A percentile compares a stretch with the other conserved stretches of the same genome.
Evolutionary conservation across 2,888 invertebrate genomes (phyloP).

Genomic region (Anticlea derivata): DNA sequence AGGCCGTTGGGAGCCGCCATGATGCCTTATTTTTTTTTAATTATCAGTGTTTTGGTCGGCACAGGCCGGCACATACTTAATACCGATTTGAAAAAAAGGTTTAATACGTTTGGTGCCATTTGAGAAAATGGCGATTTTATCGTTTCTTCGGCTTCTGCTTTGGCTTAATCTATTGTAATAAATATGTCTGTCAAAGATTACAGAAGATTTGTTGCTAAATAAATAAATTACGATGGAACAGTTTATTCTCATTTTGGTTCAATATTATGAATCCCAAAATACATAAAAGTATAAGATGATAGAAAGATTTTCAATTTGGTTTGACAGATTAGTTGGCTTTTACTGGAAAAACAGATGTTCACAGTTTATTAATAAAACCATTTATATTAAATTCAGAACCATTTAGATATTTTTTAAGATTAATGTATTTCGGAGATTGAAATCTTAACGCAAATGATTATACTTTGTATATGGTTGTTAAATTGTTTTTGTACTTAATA

Average conservation of each 20-base stretch:
- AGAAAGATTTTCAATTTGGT: too few species aligned
- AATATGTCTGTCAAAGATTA: conserved; percentile 23
- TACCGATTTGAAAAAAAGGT: conserved; percentile 21
- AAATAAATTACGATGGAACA: conserved; percentile 14
- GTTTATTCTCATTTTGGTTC: too few species aligned
- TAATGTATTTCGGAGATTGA: conserved; percentile 3
- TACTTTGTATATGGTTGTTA: not conserved
- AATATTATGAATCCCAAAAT: too few species aligned
- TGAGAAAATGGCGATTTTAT: conserved; percentile 33
- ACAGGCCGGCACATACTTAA: conserved; percentile 32
- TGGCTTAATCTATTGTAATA: conserved; percentile 26
- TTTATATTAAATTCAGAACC: too few species aligned
- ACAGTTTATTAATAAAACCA: too few species aligned
- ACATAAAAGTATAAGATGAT: too few species aligned
- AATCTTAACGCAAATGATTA: not conserved
- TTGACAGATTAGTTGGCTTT: too few species aligned
- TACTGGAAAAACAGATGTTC: too few species aligned
- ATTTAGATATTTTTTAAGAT: not conserved
- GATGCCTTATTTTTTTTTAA: conserved; percentile 67
- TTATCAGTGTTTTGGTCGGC: conserved; percentile 45
- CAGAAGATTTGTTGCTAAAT: conserved; percentile 8
- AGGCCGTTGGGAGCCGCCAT: conserved; percentile 71
- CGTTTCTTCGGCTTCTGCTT: conserved; percentile 25
- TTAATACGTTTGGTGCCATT: conserved; percentile 32
- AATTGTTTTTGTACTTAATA: too few species aligned